Base-by-base conservation (phyloP, 2,113 vertebrate genomes). In the Rissa tridactyla region DNA sequence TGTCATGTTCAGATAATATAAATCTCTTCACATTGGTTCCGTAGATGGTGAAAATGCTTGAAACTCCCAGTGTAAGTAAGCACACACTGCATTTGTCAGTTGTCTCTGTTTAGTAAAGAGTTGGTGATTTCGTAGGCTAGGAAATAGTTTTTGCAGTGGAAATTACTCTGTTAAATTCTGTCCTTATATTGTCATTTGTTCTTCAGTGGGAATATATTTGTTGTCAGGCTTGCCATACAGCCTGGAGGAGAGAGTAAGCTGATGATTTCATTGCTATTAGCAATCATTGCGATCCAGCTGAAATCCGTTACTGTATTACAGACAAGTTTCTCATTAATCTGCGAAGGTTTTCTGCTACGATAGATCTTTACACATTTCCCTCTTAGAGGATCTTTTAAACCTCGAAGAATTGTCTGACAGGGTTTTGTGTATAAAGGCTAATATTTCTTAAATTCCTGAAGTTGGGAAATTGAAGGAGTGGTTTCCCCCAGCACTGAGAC, bases 261-360 rank as follows among this genome's bases (percentile, higher is more conserved):
- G 65, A 77, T 95, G 72, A 81, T 93, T 95, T 95, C 21, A 60
- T 93, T 89, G 42, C 42, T 93, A 84, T 84, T 65, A 73, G 65
- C 69, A 82, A 55, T 88, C 65, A 61, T 34, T 86, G 68, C 68
- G 54, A 91, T 93, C 76, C 82, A 87, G 66, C 32, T 89, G 89
- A 95, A 97, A 78, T 95, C 87, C 71, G n/a, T 47, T 85, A 46
- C 80, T 82, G 12, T 44, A 44, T 85, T 89, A 83, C 32, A 86
- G 79, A 52, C 79, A 62, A 36, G 17, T 49, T 86, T 94, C 92
- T 96, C 72, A 40, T 96, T 92, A 73, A 90, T 76, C 78, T 91
- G 66, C 58, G 51, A 91, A 64, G 80, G 30, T 72, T 91, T 94
- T 86, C 78, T 80, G 44, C 57, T 89, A 13, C 44, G 34, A 71